phyloP scores from a whole-genome alignment of 92 coral and sea anemone genomes.

The Umimayanthus kanabou region DNA sequence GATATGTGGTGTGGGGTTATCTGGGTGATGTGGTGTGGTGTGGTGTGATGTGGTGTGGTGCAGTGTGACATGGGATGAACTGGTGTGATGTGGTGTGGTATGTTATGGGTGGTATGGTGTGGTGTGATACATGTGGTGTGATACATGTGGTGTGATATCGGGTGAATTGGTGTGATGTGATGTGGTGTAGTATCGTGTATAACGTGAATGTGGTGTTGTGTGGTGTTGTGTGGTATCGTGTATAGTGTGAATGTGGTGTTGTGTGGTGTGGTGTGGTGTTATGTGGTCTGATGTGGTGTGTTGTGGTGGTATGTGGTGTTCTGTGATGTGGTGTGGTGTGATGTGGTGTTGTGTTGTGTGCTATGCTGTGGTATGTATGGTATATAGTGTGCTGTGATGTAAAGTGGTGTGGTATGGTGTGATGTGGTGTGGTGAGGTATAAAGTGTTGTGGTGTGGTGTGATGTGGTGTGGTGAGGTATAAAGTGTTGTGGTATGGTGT shows the following conservation, averaged over 20 bases:
- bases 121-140: no score
- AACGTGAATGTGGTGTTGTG: background rate
- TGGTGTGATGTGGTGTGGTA: background rate
- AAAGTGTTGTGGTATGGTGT: background rate
- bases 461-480: background rate
- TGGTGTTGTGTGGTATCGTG: background rate
- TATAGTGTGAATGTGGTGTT: no score
- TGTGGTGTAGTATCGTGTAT: background rate
- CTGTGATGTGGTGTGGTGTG: no score
- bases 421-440: background rate
- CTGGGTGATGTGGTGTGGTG: constrained; percentile 36
- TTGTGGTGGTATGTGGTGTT: no score
- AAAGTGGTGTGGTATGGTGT: background rate
- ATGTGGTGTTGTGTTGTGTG: no score
- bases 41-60: background rate
- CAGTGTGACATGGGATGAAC: background rate
- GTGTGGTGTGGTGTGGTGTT: no score
- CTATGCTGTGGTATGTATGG: no score
- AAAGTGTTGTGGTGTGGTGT: background rate
- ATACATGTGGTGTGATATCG: no score
- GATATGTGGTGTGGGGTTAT: background rate
- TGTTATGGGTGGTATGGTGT: background rate
- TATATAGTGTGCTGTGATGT: no score
- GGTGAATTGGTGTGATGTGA: no score
- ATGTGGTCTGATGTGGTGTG: no score